Percentiles rank a stretch among this genome's conserved stretches.
Conservation (phyloP, 2,113 vertebrate species). For the Anser brachyrhynchus region DNA sequence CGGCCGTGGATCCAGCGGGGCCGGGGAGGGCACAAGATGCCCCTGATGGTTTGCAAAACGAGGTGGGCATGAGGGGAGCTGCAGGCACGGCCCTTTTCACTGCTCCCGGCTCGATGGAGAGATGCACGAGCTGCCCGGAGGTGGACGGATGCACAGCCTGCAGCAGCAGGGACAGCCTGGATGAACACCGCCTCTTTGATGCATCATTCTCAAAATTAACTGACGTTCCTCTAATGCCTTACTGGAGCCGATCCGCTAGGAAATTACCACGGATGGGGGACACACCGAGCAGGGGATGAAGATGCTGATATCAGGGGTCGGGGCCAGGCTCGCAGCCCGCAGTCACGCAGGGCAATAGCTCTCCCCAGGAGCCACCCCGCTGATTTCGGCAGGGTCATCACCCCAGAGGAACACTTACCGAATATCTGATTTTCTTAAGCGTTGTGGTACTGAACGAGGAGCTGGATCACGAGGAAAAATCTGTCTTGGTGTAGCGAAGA, state of each 20-base stretch:
- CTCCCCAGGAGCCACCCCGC: rapidly evolving
- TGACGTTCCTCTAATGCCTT: not conserved
- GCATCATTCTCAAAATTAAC: not conserved
- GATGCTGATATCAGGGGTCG: rapidly evolving
- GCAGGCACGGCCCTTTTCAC: not conserved
- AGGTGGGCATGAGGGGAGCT: rapidly evolving
- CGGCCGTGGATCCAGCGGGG: not conserved
- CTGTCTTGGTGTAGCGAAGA: not conserved
- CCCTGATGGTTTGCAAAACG: not conserved
- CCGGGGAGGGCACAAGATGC: rapidly evolving
- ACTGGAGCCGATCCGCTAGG: not conserved
- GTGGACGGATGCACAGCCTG: not conserved
- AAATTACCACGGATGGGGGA: not conserved
- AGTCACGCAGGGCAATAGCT: too few relatives aligned
- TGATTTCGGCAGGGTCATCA: not conserved
- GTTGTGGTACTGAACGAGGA: not conserved
- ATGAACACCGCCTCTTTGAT: rapidly evolving
- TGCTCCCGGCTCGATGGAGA: not conserved
- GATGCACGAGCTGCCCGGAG: not conserved
- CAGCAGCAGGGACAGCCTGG: not conserved
- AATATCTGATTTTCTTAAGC: not conserved
- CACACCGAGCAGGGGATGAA: not conserved
- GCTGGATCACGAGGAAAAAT: not conserved
- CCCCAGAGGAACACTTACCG: not conserved
- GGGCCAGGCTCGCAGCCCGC: not conserved